phyloP scores from a whole-genome alignment of 2,888 invertebrate genomes.

The Cylindroiulus punctatus region DNA sequence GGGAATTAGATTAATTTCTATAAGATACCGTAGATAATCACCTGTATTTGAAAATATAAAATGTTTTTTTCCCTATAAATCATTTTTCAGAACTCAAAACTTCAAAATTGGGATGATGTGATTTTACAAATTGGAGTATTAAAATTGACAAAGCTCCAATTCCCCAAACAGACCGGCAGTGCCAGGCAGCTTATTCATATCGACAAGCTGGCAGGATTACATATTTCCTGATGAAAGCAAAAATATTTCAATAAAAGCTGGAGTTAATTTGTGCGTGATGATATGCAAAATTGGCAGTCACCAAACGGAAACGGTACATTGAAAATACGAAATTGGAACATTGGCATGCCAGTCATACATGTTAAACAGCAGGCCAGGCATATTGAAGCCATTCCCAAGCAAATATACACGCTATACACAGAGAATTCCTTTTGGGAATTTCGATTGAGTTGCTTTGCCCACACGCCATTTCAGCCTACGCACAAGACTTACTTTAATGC shows the following conservation, averaged over 20 bases:
- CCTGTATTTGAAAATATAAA: too few relatives aligned
- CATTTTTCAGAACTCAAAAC: too few relatives aligned
- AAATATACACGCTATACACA: neutral
- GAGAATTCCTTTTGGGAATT: neutral
- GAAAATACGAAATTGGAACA: neutral
- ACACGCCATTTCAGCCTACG: neutral
- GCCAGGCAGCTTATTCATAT: too few relatives aligned
- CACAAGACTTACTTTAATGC: neutral
- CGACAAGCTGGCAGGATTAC: neutral
- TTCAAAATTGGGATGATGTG: too few relatives aligned
- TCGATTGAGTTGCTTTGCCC: neutral
- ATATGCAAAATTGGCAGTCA: neutral
- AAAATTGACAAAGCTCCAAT: too few relatives aligned
- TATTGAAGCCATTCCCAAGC: neutral
- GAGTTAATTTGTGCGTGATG: neutral
- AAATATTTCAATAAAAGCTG: conserved; percentile 11
- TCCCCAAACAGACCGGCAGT: too few relatives aligned
- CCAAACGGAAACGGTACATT: neutral
- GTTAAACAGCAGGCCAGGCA: neutral
- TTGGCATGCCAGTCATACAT: neutral
- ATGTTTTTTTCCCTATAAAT: too few relatives aligned
- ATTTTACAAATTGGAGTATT: too few relatives aligned
- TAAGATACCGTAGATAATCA: too few relatives aligned
- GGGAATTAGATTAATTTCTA: too few relatives aligned
- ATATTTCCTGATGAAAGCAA: neutral